phyloP scores from a whole-genome alignment of 2,797 vertebrate species.

The Cyclura pinguis region DNA sequence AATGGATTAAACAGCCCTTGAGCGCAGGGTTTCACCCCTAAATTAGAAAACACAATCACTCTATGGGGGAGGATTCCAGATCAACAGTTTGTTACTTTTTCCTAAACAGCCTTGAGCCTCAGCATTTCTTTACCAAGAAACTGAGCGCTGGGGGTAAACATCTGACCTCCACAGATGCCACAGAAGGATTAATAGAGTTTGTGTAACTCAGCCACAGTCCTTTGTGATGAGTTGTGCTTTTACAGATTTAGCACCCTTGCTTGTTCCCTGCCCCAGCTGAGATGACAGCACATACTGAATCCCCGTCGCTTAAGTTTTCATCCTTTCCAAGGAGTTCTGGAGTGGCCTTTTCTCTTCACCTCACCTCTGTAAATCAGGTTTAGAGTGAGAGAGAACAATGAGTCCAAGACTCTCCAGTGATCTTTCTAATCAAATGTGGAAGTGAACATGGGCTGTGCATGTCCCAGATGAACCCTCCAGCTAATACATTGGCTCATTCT shows the following conservation, averaged over 20 bases:
- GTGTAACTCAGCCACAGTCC: neutral
- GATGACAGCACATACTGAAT: neutral
- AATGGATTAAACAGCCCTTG: neutral
- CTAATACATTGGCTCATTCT: neutral
- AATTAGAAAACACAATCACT: neutral
- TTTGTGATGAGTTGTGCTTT: neutral
- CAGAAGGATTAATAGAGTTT: neutral
- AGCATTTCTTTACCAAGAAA: neutral
- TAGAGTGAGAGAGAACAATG: neutral
- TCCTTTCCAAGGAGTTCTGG: neutral
- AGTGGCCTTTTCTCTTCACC: neutral
- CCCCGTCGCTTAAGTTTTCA: neutral
- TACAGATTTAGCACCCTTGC: too few relatives aligned
- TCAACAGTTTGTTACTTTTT: neutral
- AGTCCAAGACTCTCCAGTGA: neutral
- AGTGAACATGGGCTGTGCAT: neutral
- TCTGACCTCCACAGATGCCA: neutral
- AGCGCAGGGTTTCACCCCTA: neutral
- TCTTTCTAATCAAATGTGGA: neutral
- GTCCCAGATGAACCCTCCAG: neutral
- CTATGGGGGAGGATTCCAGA: neutral
- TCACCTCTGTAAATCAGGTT: neutral
- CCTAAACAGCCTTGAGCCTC: neutral
- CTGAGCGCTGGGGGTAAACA: neutral
- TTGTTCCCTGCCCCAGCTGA: neutral